Evolutionary conservation across 37 sponge, comb jelly and placozoan genomes (phyloP).

Genomic region (Mnemiopsis leidyi): DNA sequence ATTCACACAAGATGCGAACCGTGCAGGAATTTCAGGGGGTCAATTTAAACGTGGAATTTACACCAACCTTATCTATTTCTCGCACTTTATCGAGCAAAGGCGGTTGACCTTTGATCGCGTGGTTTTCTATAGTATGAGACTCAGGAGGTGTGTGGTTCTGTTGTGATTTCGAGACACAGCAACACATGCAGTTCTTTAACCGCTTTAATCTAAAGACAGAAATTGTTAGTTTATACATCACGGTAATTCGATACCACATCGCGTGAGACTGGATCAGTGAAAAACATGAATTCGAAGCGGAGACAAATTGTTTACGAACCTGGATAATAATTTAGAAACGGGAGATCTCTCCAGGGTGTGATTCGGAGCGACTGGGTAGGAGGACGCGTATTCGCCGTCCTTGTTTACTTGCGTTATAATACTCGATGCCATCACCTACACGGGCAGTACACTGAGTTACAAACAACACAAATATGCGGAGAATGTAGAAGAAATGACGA

Average conservation of each 20-base stretch:
- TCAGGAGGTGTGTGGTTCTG: background rate
- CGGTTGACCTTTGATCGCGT: slow-evolving; percentile 14
- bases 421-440: slow-evolving; percentile 29
- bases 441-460: background rate
- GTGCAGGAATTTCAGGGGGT: background rate
- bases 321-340: background rate
- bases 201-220: background rate
- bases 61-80: slow-evolving; percentile 38
- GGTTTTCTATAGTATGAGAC: slow-evolving; percentile 47
- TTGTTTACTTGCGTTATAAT: slow-evolving; percentile 64
- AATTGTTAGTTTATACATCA: background rate
- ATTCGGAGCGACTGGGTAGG: slow-evolving; percentile 54
- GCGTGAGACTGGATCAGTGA: too few relatives aligned
- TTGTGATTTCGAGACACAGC: slow-evolving; percentile 41
- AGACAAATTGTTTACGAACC: too few relatives aligned
- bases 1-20: too few relatives aligned
- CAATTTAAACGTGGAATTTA: background rate
- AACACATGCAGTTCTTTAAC: slow-evolving; percentile 63
- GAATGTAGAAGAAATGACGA: slow-evolving; percentile 22
- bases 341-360: slow-evolving; percentile 24
- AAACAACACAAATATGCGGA: slow-evolving; percentile 1
- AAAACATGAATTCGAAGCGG: too few relatives aligned
- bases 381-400: slow-evolving; percentile 41
- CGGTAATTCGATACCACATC: too few relatives aligned
- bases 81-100: slow-evolving; percentile 22